Evolutionary conservation across 2,113 vertebrate species (phyloP), one percentile per base, ranked within the genome.

Genomic region (Myocastor coypus): DNA sequence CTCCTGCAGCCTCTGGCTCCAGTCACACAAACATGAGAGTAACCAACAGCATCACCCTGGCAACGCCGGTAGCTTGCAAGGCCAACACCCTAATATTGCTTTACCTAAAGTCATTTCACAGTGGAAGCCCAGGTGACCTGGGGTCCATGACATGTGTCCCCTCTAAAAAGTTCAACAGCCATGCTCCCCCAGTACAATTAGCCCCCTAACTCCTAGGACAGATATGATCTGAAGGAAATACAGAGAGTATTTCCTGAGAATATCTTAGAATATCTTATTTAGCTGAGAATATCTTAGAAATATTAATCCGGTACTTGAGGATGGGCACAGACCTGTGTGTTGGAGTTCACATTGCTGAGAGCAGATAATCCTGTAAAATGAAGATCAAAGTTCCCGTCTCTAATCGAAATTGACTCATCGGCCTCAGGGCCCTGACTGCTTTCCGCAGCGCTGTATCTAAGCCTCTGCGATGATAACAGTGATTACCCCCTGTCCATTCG

Each of bases 221-320:
- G 83, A 73, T 34, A 9, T 0, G 13, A 69, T 40, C n/a, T 30
- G 42, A 83, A 83, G 73, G 14, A 69, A 68, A 64, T 81, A 83
- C 46, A 96, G 22, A 34, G n/a, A n/a, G n/a, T n/a, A 30, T 73
- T 84, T 57, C 20, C 85, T 46, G 59, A 57, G 95, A 95, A 26
- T 28, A 30, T 85, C n/a, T 96, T 69, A 78, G 84, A 71, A 66
- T n/a, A n/a, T n/a, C n/a, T n/a, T n/a, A 30, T 73, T 84, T 57
- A 50, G 26, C 85, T 46, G 59, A 57, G 95, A 95, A 26, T 28
- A 30, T 85, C n/a, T 96, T 69, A 78, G 84, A 71, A 66, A 61
- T 30, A 83, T 5, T 50, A 73, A 95, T 68, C 85, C 2, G 0
- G 22, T 50, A 11, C 89, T 87, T 10, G 37, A 73, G 17, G 14